A percentile compares a stretch with the other conserved stretches of the same genome.
Conservation (phyloP, 2,113 vertebrate genomes). For the Dendropsophus ebraccatus region DNA sequence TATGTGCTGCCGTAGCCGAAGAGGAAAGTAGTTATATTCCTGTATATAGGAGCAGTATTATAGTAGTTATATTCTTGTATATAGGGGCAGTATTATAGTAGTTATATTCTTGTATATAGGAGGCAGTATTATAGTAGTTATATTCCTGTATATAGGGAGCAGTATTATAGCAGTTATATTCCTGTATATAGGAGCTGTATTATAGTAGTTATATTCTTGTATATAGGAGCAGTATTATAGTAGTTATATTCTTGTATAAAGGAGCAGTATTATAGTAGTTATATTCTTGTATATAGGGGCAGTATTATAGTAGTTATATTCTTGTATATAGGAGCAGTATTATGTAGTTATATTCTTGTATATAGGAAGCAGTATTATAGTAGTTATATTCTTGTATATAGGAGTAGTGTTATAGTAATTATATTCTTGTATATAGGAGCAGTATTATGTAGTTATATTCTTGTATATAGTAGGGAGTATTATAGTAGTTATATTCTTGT, state of each 20-base stretch:
- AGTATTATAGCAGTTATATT: conserved; percentile 3
- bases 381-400: conserved; percentile 11
- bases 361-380: neutral
- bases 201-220: conserved; percentile 8
- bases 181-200: neutral
- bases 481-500: conserved; percentile 12
- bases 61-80: neutral
- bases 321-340: neutral
- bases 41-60: neutral
- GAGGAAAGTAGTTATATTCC: neutral
- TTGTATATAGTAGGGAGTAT: neutral
- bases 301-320: conserved; percentile 13
- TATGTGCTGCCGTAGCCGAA: too few relatives aligned
- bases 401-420: neutral
- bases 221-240: conserved; percentile 1
- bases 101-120: neutral
- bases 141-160: neutral
- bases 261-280: conserved; percentile 6
- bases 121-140: neutral
- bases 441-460: conserved; percentile 3
- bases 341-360: conserved; percentile 10
- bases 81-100: neutral
- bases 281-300: neutral
- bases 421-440: neutral
- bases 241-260: conserved; percentile 3